Evolutionary conservation across 2,888 invertebrate genomes (phyloP).

Genomic region (Sminthurinus aureus): DNA sequence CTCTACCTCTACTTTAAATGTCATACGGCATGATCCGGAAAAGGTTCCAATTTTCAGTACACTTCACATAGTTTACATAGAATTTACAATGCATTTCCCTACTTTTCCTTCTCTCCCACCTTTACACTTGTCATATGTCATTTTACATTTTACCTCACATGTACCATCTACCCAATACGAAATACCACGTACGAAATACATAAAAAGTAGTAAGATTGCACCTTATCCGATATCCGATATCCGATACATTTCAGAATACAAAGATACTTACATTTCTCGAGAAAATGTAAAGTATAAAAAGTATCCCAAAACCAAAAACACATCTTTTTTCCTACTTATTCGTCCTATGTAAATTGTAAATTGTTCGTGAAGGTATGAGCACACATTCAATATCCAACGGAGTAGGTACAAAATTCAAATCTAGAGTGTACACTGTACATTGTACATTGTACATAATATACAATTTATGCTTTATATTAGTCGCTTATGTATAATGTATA

Average conservation of each 20-base stretch:
- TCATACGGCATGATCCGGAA: conserved; percentile 17
- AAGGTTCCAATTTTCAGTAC: conserved; percentile 18
- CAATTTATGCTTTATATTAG: too few relatives aligned
- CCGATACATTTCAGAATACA: too few relatives aligned
- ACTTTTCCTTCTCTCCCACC: background rate
- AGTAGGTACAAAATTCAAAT: too few relatives aligned
- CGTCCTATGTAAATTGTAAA: background rate
- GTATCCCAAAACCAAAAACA: too few relatives aligned
- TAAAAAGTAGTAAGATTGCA: background rate
- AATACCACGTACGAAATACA: background rate
- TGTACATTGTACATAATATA: too few relatives aligned
- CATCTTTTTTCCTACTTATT: background rate
- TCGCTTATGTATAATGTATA: background rate
- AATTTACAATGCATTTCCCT: background rate
- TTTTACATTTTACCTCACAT: background rate
- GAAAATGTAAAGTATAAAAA: too few relatives aligned
- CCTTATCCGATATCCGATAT: background rate
- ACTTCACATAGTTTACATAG: conserved; percentile 2
- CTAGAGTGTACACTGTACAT: too few relatives aligned
- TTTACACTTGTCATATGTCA: background rate
- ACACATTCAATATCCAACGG: background rate
- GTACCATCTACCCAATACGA: background rate
- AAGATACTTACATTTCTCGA: background rate
- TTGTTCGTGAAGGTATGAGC: background rate
- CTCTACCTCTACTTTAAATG: background rate